Conservation (phyloP, 2,797 vertebrate genomes). For the Sphaeramia orbicularis region DNA sequence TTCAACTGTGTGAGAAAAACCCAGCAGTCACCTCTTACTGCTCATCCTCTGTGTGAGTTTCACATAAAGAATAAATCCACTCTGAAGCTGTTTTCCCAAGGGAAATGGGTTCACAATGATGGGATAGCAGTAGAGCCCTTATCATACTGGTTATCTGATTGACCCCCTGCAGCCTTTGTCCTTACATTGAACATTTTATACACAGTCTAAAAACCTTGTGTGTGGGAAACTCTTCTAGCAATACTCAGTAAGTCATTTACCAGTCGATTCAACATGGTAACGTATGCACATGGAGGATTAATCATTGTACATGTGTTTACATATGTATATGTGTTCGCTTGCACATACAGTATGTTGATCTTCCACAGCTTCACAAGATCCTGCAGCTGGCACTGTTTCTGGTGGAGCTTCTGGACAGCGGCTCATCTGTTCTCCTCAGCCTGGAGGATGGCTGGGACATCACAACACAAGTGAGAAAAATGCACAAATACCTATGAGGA, state of each 20-base stretch:
- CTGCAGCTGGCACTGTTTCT: conserved; percentile 92
- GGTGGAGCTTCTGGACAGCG: conserved; percentile 94
- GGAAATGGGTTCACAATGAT: conserved; percentile 63
- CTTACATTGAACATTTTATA: conserved; percentile 47
- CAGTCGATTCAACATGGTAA: conserved; percentile 45
- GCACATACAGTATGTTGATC: conserved; percentile 50
- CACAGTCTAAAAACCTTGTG: conserved; percentile 55
- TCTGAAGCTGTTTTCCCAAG: conserved; percentile 68
- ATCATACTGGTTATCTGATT: conserved; percentile 64
- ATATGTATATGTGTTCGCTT: conserved; percentile 47
- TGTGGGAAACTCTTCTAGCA: conserved; percentile 62
- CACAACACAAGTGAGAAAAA: conserved; percentile 91
- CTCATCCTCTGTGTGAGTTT: conserved; percentile 63
- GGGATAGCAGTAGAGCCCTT: conserved; percentile 54
- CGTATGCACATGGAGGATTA: conserved; percentile 53
- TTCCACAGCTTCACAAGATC: conserved; percentile 93
- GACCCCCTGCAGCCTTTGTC: conserved; percentile 56
- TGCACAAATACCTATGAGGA: conserved; percentile 31
- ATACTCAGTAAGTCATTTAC: conserved; percentile 43
- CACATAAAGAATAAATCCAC: conserved; percentile 65
- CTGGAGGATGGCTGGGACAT: conserved; percentile 99
- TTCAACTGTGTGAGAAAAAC: conserved; percentile 53
- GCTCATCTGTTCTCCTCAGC: conserved; percentile 96
- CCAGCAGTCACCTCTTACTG: conserved; percentile 31
- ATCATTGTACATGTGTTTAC: conserved; percentile 20